Evolutionary conservation across 2,888 invertebrate genomes (phyloP).

Genomic region (Diachrysia chrysitis): DNA sequence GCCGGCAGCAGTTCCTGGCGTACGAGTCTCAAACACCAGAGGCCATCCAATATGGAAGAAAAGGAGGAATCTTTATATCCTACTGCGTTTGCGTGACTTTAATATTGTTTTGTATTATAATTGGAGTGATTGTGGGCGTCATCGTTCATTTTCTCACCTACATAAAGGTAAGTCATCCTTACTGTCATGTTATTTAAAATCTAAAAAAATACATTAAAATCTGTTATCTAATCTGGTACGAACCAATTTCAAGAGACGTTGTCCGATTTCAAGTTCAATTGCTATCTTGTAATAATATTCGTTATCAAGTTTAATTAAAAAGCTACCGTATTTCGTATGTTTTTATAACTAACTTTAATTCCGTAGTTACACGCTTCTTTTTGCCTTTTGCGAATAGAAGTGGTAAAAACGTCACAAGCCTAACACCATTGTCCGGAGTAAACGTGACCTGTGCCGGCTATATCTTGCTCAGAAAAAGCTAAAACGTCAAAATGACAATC

Average conservation of each 20-base stretch:
- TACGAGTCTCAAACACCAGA: slow-evolving; percentile 86
- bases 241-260: slow-evolving; percentile 35
- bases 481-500: slow-evolving; percentile 59
- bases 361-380: slow-evolving; percentile 57
- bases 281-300: slow-evolving; percentile 50
- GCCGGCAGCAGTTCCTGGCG: slow-evolving; percentile 90
- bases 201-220: neutral
- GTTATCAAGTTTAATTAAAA: slow-evolving; percentile 52
- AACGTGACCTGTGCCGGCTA: slow-evolving; percentile 35
- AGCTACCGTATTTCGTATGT: slow-evolving; percentile 38
- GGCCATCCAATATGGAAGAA: slow-evolving; percentile 89
- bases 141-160: slow-evolving; percentile 84
- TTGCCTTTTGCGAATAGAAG: slow-evolving; percentile 35
- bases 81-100: slow-evolving; percentile 88
- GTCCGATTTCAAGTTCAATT: slow-evolving; percentile 59
- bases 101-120: slow-evolving; percentile 74
- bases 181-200: slow-evolving; percentile 23
- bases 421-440: slow-evolving; percentile 25
- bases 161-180: slow-evolving; percentile 76
- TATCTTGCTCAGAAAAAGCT: slow-evolving; percentile 31
- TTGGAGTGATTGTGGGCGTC: slow-evolving; percentile 79
- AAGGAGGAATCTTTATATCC: slow-evolving; percentile 90
- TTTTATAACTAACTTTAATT: slow-evolving; percentile 56
- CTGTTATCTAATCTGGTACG: slow-evolving; percentile 46
- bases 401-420: slow-evolving; percentile 23